Evolutionary conservation across 2,797 vertebrate genomes (phyloP).

Genomic region (Cossypha niveicapilla): DNA sequence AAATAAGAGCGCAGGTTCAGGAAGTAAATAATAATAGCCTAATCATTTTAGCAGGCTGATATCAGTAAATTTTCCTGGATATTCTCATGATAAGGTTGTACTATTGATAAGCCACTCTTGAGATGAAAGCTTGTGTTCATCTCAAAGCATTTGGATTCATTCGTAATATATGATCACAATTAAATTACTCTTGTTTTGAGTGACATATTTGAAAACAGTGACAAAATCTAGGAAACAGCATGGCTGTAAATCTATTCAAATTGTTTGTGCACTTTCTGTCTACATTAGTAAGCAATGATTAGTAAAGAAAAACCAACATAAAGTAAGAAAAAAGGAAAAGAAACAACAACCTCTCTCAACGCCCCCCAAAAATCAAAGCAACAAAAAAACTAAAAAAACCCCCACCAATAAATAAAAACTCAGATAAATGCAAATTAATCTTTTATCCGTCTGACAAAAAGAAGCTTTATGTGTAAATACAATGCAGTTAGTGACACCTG

Average conservation of each 20-base stretch:
- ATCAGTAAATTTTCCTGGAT: background rate
- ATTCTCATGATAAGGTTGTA: background rate
- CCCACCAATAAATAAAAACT: background rate
- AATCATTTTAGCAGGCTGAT: background rate
- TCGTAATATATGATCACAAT: background rate
- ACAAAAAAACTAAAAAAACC: background rate
- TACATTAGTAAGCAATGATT: background rate
- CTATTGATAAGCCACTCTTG: background rate
- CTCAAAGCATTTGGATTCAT: background rate
- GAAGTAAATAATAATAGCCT: background rate
- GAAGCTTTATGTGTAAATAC: background rate
- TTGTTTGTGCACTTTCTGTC: background rate
- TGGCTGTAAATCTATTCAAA: background rate
- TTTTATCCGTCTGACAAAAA: background rate
- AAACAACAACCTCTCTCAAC: rapidly evolving
- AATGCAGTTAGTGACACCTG: rapidly evolving
- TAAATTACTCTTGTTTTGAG: background rate
- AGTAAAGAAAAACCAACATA: background rate
- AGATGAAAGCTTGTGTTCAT: background rate
- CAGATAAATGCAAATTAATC: background rate
- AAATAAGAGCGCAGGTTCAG: background rate
- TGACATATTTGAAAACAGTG: background rate
- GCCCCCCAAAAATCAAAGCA: rapidly evolving
- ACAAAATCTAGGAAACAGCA: background rate
- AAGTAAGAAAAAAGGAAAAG: background rate